phyloP scores from a whole-genome alignment of 2,797 vertebrate genomes.

The Scyliorhinus canicula region DNA sequence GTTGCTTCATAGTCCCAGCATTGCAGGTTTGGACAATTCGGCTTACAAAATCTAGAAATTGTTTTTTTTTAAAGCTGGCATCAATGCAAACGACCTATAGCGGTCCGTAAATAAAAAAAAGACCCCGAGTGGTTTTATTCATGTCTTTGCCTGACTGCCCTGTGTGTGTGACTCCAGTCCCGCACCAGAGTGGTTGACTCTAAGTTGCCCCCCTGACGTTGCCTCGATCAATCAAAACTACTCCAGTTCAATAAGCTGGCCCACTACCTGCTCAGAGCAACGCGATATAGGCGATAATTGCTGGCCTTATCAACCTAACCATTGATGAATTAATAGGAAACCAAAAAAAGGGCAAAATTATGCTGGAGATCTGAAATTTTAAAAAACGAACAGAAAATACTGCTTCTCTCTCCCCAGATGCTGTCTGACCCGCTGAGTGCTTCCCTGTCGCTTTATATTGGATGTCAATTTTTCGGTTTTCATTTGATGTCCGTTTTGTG shows the following conservation, averaged over 20 bases:
- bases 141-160: background rate
- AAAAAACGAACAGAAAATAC: no score
- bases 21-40: background rate
- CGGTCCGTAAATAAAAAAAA: background rate
- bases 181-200: background rate
- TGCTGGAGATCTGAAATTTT: no score
- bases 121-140: no score
- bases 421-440: background rate
- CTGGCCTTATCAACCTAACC: background rate
- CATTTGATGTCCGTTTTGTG: background rate
- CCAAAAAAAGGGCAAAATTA: no score
- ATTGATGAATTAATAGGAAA: background rate
- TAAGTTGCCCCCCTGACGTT: background rate
- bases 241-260: background rate
- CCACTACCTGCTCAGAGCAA: no score
- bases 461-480: background rate
- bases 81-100: background rate
- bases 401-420: no score
- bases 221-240: background rate
- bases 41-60: background rate
- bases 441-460: no score
- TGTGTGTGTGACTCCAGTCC: background rate
- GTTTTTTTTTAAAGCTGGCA: background rate
- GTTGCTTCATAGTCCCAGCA: background rate
- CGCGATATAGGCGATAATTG: background rate